Conservation (phyloP, 2,797 vertebrate species). For the Xenops minutus region DNA sequence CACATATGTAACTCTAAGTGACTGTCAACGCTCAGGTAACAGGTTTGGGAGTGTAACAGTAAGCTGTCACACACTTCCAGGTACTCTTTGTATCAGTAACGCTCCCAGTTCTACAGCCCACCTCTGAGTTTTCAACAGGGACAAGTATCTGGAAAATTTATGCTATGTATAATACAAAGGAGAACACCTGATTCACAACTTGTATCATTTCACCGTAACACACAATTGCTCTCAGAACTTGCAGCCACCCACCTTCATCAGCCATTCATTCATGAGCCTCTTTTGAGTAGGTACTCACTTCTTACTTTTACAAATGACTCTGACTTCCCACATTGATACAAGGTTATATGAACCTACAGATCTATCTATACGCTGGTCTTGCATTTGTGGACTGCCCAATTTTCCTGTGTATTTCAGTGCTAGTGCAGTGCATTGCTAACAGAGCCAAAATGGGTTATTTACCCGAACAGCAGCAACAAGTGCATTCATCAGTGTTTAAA, state of each 20-base stretch:
- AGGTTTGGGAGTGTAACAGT: neutral
- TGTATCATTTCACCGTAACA: neutral
- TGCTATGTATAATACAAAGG: neutral
- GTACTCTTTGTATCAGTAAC: neutral
- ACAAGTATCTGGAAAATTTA: neutral
- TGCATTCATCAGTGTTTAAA: rapidly evolving
- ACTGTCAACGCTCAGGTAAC: neutral
- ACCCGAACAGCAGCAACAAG: neutral
- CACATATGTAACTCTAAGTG: neutral
- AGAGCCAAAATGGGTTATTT: neutral
- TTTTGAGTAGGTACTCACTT: neutral
- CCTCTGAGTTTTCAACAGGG: neutral
- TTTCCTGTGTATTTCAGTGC: neutral
- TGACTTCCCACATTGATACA: neutral
- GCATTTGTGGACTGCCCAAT: neutral
- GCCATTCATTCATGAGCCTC: neutral
- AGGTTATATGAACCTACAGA: neutral
- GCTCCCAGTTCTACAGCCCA: neutral
- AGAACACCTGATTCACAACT: neutral
- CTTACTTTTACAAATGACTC: neutral
- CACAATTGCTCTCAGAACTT: neutral
- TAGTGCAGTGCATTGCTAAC: neutral
- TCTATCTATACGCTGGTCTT: neutral
- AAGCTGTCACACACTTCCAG: neutral
- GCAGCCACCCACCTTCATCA: neutral